phyloP scores from a whole-genome alignment of 2,888 invertebrate genomes.

The Tuta absoluta region DNA sequence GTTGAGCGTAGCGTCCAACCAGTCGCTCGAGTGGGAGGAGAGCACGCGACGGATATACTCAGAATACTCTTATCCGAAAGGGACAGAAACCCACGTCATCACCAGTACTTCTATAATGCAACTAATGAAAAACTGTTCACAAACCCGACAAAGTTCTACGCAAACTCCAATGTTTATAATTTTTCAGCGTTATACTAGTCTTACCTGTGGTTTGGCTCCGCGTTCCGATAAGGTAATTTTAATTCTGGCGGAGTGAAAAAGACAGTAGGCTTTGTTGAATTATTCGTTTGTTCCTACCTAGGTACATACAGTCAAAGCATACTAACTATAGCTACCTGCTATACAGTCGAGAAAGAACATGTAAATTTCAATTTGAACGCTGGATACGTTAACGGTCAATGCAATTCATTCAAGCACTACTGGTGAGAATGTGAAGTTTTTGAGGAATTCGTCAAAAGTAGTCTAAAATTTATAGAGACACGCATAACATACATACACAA shows the following conservation, averaged over 20 bases:
- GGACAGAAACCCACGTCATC: conserved; percentile 58
- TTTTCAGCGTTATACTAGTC: conserved; percentile 69
- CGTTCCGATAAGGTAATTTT: conserved; percentile 76
- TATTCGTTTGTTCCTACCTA: not conserved
- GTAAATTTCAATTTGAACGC: conserved; percentile 70
- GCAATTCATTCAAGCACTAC: not conserved
- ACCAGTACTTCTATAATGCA: conserved; percentile 64
- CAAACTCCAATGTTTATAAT: conserved; percentile 48
- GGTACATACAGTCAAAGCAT: conserved; percentile 35
- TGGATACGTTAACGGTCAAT: conserved; percentile 62
- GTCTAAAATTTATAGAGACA: not conserved
- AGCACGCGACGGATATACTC: conserved; percentile 58
- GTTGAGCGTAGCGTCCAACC: conserved; percentile 43
- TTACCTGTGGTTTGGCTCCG: conserved; percentile 69
- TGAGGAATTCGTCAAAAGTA: not conserved
- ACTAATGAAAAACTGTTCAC: conserved; percentile 62
- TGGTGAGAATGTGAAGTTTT: not conserved
- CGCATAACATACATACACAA: not conserved
- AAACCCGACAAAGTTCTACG: conserved; percentile 53
- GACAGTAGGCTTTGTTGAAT: conserved; percentile 62
- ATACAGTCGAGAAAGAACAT: conserved; percentile 57
- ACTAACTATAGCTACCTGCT: conserved; percentile 42
- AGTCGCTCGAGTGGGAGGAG: conserved; percentile 69
- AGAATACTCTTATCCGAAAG: conserved; percentile 47
- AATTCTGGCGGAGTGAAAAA: conserved; percentile 77